Base-by-base conservation (phyloP, 2,888 invertebrate genomes). In the Mycalesis mineus region DNA sequence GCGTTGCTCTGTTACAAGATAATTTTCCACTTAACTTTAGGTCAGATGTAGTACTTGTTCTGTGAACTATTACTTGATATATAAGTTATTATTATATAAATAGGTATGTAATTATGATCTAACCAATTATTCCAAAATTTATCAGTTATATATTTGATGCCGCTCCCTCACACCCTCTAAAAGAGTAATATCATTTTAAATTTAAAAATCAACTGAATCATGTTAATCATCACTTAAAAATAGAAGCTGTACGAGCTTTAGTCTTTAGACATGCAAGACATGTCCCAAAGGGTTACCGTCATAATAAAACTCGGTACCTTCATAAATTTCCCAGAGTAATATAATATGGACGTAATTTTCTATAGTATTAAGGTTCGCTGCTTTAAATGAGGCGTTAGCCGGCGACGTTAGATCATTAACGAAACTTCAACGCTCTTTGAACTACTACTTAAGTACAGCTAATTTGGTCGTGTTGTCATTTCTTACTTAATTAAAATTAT, bases 251-350 rank as follows among this genome's bases (percentile, higher is more conserved):
- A 14, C 17, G 11, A 51, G 31, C 40, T 51, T 40, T 41, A 15
- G 29, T 41, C 40, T 31, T 31, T 29, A 51, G 40, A 11, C 51
- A 39, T 40, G 29, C 40, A 15, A 51, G 51, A 51, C 29, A 51
- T 51, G 40, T 31, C 29, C 31, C 40, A 41, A 51, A 49, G 49
- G 51, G 40, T 51, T 40, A 41, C 29, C 15, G 39, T 40, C 28
- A 31, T 41, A 51, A 51, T 51, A 51, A 51, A 51, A 51, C 51
- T 51, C 40, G 29, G 51, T 51, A 41, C 50, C 51, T 51, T 41
- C 51, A 51, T 51, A 51, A 51, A 51, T 41, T 47, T 51, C 40
- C 31, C 28, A 41, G 29, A 40, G 51, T 41, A 51, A 51, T 51
- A 51, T 51, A 40, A 51, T 51, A 40, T 51, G 51, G 51, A 51